Percentiles rank a stretch among this genome's conserved stretches.
Evolutionary conservation across 2,113 vertebrate species (phyloP).

Genomic region (Danionella cerebrum): DNA sequence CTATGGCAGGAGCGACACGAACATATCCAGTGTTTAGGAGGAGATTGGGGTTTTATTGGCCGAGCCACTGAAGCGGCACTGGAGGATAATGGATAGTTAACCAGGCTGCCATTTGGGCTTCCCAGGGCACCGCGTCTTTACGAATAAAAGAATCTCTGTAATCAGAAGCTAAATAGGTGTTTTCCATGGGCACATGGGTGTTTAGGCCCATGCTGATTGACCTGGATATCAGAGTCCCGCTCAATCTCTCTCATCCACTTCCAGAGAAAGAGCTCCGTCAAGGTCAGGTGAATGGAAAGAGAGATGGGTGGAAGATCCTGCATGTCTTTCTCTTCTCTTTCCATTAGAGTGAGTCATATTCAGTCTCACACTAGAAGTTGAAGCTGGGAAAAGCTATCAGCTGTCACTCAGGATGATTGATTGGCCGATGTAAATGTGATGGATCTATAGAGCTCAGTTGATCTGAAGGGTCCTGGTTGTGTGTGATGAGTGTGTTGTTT

Average conservation of each 20-base stretch:
- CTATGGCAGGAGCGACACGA: neutral
- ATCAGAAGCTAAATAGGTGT: constrained; percentile 27
- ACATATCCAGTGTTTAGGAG: constrained; percentile 14
- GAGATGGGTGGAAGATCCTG: constrained; percentile 15
- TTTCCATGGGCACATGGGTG: neutral
- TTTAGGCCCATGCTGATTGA: constrained; percentile 50
- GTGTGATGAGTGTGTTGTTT: neutral
- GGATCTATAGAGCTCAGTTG: neutral
- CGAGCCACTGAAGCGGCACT: constrained; percentile 9
- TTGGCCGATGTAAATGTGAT: neutral
- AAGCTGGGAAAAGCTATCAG: neutral
- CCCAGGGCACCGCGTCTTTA: neutral
- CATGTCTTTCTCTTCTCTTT: constrained; percentile 6
- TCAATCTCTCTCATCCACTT: constrained; percentile 23
- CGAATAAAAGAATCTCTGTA: constrained; percentile 20
- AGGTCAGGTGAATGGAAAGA: constrained; percentile 10
- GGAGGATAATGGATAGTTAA: constrained; percentile 27
- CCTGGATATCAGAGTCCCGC: constrained; percentile 3
- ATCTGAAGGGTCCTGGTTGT: neutral
- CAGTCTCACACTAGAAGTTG: neutral
- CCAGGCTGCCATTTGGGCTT: constrained; percentile 1
- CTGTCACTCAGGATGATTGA: constrained; percentile 8
- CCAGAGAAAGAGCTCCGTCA: constrained; percentile 12
- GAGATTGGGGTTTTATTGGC: constrained; percentile 32
- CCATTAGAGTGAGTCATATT: constrained; percentile 6